Evolutionary conservation across 2,113 vertebrate genomes (phyloP), one percentile per base, ranked within the genome.

Genomic region (Anguilla japonica): DNA sequence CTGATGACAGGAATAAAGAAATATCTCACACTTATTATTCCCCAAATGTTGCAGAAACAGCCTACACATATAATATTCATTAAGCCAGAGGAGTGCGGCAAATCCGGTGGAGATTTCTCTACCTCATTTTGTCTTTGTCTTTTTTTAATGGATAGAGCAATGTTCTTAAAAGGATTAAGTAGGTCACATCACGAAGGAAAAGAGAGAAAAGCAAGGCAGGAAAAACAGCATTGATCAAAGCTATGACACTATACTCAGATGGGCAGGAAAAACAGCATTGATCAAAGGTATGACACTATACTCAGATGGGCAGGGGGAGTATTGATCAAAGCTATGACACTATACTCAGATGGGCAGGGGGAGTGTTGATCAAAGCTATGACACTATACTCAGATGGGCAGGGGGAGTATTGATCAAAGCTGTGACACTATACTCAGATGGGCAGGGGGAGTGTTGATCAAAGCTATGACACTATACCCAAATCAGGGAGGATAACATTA

Each of bases 171-270:
- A 86, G 90, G 89, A 89, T 91, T 87, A 93, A 94, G 85, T 89
- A 91, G 92, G 91, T 88, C 91, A 63, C 18, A 91, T 90, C 89
- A 84, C 86, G 67, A 83, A 84, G 26, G 18, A 78, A 60, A 85
- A 85, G 86, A 86, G 85, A 40, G 20, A 63, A 63, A 63, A 63
- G 60, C 60, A 20, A 5, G 14, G 60, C 60, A 22, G 60, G 0
- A 63, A 63, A 63, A 63, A 63, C 15, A 63, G 60, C 20, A 63
- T 63, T 63, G 60, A 63, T 34, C 34, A 34, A 34, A 34, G 34
- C 34, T 34, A 34, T 34, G 34, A 34, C 34, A 34, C 34, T 34
- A 34, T 34, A 34, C 34, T 34, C 34, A 34, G 34, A 34, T 34
- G 34, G 34, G 34, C 34, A 34, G 34, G 34, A 34, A 34, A 34